Evolutionary conservation across 2,797 vertebrate species (phyloP), one percentile per base, ranked within the genome.

Genomic region (Syngnathus acus): DNA sequence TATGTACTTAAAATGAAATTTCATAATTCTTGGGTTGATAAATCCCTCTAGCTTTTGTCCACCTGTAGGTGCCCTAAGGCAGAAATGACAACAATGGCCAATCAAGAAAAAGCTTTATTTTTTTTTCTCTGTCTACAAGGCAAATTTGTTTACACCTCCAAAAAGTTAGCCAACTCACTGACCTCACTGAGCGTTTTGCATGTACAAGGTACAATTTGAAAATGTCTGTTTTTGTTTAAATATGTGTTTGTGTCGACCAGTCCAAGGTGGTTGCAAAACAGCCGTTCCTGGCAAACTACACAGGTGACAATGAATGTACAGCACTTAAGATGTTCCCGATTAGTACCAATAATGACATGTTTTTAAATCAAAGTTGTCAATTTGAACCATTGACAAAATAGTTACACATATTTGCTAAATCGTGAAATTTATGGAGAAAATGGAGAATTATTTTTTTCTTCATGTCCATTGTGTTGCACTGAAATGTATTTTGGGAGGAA

Each of bases 271-370:
- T 16, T 37, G 92, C 90, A 89, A 89, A 92, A 90, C 94, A 93
- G 77, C 71, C 78, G 79, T 2, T 1, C 93, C 93, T 95, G 90
- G 89, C 89, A 89, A 91, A 91, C 88, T 89, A 90, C 86, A 90
- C 90, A 93, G 92, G 92, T 94, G 93, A 93, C 89, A 87, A 93
- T 95, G 94, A 97, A 97, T 98, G 95, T 97, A 14, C 23, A 32
- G 13, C 23, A 95, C 90, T 87, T 83, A 90, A 91, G 90, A 85
- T 91, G 89, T 91, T 92, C 86, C 90, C 77, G 87, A 78, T 69
- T 55, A 19, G 8, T 39, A 39, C 40, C 40, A 69, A 76, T 71
- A 77, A 57, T 74, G 70, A 78, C 67, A 80, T 64, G 26, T 26
- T 26, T 26, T 26, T 26, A 26, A 26, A 26, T 26, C 26, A 26